These are phyloP conservation scores for Enteromius unitaeniatus DNA, from an alignment of 2,797 vertebrate species.

Conservation along the genomic window DNA sequence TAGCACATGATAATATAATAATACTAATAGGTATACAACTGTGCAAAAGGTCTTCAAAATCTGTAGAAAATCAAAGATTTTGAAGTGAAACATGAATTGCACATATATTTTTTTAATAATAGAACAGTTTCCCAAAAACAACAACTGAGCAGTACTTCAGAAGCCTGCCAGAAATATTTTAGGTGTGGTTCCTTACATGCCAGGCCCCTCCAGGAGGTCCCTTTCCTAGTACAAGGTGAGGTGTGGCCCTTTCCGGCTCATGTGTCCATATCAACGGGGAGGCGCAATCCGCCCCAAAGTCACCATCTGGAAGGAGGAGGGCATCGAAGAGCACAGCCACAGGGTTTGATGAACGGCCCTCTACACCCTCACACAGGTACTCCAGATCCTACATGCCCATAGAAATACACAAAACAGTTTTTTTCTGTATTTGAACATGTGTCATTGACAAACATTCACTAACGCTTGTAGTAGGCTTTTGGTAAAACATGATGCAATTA, in stretches of 20 bases:
- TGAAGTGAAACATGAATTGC: background rate
- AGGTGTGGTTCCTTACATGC: slow-evolving; percentile 74
- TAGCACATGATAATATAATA: background rate
- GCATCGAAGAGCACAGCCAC: slow-evolving; percentile 85
- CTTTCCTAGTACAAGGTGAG: slow-evolving; percentile 82
- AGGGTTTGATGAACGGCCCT: slow-evolving; percentile 82
- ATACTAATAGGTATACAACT: background rate
- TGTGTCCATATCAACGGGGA: slow-evolving; percentile 79
- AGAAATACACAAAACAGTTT: background rate
- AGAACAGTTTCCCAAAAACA: background rate
- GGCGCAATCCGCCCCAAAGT: slow-evolving; percentile 76
- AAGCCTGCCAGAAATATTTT: background rate
- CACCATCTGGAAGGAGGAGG: slow-evolving; percentile 81
- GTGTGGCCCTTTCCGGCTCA: slow-evolving; percentile 72
- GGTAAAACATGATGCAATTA: background rate
- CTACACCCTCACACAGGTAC: slow-evolving; percentile 82
- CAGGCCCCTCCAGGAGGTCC: slow-evolving; percentile 83
- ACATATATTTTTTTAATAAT: background rate
- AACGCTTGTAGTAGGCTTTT: background rate
- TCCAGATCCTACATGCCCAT: slow-evolving; percentile 75
- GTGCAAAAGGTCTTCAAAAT: background rate
- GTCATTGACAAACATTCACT: background rate
- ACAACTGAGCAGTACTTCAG: background rate
- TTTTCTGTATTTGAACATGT: background rate
- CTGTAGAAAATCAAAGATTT: background rate